These are phyloP conservation scores for Eira barbara DNA, from an alignment of 2,113 vertebrate species.

Conservation along the genomic window DNA sequence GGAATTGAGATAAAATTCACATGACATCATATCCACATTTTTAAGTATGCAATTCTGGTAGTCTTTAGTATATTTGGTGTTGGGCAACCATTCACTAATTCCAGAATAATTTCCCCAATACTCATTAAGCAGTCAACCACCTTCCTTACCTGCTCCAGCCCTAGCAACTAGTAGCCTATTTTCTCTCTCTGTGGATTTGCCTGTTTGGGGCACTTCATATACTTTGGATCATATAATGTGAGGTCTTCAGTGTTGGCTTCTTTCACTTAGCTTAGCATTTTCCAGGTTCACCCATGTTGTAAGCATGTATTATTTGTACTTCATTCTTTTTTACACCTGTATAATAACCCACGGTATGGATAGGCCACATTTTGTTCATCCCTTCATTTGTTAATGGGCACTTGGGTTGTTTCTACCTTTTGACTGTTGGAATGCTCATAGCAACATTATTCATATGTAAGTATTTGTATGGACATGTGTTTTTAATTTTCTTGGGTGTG, in stretches of 20 bases:
- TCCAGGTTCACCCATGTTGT: background rate
- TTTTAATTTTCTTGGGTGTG: background rate
- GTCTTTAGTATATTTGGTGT: background rate
- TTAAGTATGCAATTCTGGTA: background rate
- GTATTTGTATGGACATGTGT: background rate
- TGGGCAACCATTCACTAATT: background rate
- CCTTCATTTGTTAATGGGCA: background rate
- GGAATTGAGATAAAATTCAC: background rate
- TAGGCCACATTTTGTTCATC: background rate
- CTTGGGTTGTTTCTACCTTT: background rate
- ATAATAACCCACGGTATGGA: background rate
- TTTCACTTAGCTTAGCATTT: background rate
- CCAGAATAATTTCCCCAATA: background rate
- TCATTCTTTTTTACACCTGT: background rate
- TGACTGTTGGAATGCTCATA: background rate
- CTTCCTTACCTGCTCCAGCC: background rate
- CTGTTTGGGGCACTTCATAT: background rate
- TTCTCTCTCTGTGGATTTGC: background rate
- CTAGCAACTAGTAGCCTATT: background rate
- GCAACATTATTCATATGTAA: background rate
- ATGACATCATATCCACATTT: background rate
- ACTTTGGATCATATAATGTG: background rate
- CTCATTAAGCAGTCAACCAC: too few relatives aligned
- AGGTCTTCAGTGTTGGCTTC: background rate
- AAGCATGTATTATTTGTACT: background rate